These are phyloP conservation scores for Pseudolaguvia tuberculata DNA, from an alignment of 2,113 vertebrate genomes.

Conservation along the genomic window DNA sequence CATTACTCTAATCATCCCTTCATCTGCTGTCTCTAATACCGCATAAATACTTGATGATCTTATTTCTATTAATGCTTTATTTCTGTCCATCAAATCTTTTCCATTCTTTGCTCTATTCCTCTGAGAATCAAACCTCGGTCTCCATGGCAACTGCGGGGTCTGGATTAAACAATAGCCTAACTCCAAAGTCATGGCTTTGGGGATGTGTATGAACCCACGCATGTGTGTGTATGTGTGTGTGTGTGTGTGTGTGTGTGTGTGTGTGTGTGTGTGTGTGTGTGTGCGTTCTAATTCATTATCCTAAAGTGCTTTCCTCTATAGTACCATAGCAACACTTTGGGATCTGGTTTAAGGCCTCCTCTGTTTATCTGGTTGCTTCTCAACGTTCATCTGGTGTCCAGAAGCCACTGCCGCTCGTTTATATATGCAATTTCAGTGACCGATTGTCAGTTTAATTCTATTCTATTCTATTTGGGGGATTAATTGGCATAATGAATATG, in stretches of 20 bases:
- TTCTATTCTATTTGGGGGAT: no score
- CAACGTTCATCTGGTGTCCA: neutral
- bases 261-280: constrained; percentile 18
- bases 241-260: constrained; percentile 30
- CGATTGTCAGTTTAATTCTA: neutral
- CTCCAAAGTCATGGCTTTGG: constrained; percentile 41
- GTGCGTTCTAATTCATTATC: constrained; percentile 5
- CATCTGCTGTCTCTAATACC: neutral
- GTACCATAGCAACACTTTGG: constrained; percentile 8
- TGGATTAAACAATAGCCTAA: constrained; percentile 45
- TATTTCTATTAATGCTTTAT: constrained; percentile 5
- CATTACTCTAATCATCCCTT: neutral
- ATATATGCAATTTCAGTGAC: constrained; percentile 15
- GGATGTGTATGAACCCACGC: constrained; percentile 14
- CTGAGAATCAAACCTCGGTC: constrained; percentile 54
- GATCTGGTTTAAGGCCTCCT: neutral
- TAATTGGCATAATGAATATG: no score
- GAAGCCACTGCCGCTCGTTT: neutral
- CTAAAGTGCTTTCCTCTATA: neutral
- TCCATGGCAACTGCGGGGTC: constrained; percentile 58
- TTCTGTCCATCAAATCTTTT: constrained; percentile 35
- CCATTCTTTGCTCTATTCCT: constrained; percentile 18
- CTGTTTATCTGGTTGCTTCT: neutral
- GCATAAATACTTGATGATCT: neutral
- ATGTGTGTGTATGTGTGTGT: constrained; percentile 28